Percentiles rank a stretch among this genome's conserved stretches.
These are phyloP conservation scores for Petrophora chlorosata DNA, from an alignment of 2,888 invertebrate genomes.

Conservation along the genomic window DNA sequence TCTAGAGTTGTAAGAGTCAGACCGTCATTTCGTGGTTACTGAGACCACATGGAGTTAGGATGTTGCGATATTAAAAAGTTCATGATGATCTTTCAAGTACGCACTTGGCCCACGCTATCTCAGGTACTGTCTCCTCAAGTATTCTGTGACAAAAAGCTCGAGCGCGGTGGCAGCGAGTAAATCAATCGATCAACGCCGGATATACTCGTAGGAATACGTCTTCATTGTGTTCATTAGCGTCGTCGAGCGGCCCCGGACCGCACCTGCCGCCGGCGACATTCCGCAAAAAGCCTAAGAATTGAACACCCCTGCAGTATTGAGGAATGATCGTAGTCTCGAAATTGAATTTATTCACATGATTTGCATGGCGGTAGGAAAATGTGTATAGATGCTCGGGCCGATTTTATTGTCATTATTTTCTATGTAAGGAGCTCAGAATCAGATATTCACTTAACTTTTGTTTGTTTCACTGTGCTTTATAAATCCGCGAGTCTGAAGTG, in stretches of 20 bases:
- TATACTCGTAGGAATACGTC: conserved; percentile 79
- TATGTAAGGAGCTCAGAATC: too few relatives aligned
- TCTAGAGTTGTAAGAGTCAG: too few relatives aligned
- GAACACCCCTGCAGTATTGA: conserved; percentile 51
- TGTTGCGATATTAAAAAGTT: too few relatives aligned
- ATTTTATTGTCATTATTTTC: too few relatives aligned
- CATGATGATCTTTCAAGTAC: too few relatives aligned
- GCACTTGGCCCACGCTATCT: neutral
- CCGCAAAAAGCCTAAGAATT: conserved; percentile 64
- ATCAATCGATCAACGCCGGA: conserved; percentile 84
- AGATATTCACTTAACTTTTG: too few relatives aligned
- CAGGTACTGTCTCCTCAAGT: conserved; percentile 9
- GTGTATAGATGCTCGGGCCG: too few relatives aligned
- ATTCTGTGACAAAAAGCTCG: conserved; percentile 63
- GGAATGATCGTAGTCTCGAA: conserved; percentile 26
- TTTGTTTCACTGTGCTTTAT: too few relatives aligned
- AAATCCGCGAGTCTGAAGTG: too few relatives aligned
- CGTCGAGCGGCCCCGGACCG: conserved; percentile 54
- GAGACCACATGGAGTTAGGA: too few relatives aligned
- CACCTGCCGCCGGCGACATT: conserved; percentile 79
- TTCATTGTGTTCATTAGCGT: conserved; percentile 84
- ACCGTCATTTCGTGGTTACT: too few relatives aligned
- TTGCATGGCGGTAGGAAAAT: conserved; percentile 18
- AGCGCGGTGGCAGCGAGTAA: conserved; percentile 82
- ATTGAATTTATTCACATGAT: conserved; percentile 30